A percentile compares a stretch with the other conserved stretches of the same genome.
These are phyloP conservation scores for Cosmorhoe ocellata DNA, from an alignment of 2,888 invertebrate genomes.

Conservation along the genomic window DNA sequence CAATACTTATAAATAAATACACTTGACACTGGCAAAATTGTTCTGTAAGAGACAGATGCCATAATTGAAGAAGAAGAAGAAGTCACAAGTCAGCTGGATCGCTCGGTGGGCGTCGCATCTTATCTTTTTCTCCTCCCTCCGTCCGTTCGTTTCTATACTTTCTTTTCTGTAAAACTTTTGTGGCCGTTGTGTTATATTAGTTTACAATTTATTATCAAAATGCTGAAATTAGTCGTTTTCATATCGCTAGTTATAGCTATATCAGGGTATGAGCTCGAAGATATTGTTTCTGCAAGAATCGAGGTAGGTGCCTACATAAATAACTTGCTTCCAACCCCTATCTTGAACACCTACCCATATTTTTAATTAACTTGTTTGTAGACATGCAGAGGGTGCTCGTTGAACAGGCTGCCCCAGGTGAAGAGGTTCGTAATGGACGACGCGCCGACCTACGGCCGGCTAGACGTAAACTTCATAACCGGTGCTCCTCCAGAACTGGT, in stretches of 20 bases:
- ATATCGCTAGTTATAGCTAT: constrained; percentile 43
- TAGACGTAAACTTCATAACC: constrained; percentile 85
- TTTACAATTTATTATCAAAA: too few species aligned
- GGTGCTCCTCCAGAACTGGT: constrained; percentile 86
- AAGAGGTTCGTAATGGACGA: constrained; percentile 86
- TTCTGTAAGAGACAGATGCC: too few species aligned
- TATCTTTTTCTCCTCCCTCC: too few species aligned
- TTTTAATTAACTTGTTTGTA: constrained; percentile 49
- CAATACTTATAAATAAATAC: too few species aligned
- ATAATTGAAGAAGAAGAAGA: too few species aligned
- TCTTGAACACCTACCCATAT: neutral
- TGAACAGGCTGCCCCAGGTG: constrained; percentile 85
- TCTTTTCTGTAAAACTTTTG: too few species aligned
- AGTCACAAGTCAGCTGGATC: too few species aligned
- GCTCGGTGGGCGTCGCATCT: too few species aligned
- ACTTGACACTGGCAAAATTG: too few species aligned
- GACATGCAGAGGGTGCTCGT: constrained; percentile 87
- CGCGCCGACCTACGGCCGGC: constrained; percentile 82
- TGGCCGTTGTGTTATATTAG: too few species aligned
- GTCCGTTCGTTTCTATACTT: too few species aligned
- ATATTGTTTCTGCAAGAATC: constrained; percentile 69
- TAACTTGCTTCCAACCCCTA: neutral
- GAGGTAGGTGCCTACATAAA: constrained; percentile 52
- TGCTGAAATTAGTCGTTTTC: constrained; percentile 41
- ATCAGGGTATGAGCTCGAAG: constrained; percentile 53